A percentile compares a stretch with the other conserved stretches of the same genome.
These are phyloP conservation scores for Exephanes ischioxanthus DNA, from an alignment of 2,888 invertebrate species.

Conservation along the genomic window DNA sequence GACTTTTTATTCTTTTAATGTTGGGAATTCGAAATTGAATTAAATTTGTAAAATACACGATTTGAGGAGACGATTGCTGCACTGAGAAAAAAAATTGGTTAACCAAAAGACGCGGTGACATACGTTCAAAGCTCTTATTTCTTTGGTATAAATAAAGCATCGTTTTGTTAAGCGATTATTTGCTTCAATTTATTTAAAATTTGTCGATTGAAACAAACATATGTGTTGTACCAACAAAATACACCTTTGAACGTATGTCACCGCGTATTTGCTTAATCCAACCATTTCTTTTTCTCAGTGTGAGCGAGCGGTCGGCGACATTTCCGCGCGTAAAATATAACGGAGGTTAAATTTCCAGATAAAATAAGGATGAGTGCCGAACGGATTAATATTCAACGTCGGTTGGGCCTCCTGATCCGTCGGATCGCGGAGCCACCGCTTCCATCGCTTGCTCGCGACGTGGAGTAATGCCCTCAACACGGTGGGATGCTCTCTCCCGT, in stretches of 20 bases:
- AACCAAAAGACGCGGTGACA: too few relatives aligned
- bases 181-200: too few relatives aligned
- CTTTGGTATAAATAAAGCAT: too few relatives aligned
- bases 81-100: too few relatives aligned
- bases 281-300: too few relatives aligned
- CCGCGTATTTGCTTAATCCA: too few relatives aligned
- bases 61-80: background rate
- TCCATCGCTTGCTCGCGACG: conserved; percentile 35
- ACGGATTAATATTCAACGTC: conserved; percentile 41
- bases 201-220: too few relatives aligned
- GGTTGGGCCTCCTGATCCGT: conserved; percentile 16
- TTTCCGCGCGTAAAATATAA: background rate
- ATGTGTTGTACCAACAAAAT: too few relatives aligned
- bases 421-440: conserved; percentile 18
- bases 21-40: background rate
- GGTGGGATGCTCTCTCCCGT: conserved; percentile 24
- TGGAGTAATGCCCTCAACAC: conserved; percentile 38
- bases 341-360: conserved; percentile 12
- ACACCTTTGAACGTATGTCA: too few relatives aligned
- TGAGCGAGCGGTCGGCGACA: background rate
- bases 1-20: background rate
- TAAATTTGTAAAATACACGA: background rate
- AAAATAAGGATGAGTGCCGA: conserved; percentile 40
- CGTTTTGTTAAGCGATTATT: too few relatives aligned
- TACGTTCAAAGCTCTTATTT: too few relatives aligned